A percentile compares a stretch with the other conserved stretches of the same genome.
Conservation (phyloP, 2,797 vertebrate species). For the Margarornis squamiger region DNA sequence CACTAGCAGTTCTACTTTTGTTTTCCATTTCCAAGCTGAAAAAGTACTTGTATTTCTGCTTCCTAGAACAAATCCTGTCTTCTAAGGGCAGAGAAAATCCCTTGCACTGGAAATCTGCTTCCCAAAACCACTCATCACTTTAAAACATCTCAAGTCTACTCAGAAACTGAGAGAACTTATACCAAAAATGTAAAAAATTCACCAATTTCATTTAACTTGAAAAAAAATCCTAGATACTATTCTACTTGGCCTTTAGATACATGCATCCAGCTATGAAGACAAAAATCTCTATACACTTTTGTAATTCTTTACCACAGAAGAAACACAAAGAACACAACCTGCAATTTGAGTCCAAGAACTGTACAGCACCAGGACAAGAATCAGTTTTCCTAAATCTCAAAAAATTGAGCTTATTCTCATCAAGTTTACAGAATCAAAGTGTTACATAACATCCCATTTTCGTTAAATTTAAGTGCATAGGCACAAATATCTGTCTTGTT, state of each 20-base stretch:
- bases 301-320: not conserved
- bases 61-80: not conserved
- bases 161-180: not conserved
- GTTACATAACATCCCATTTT: not conserved
- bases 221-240: not conserved
- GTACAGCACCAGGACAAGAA: not conserved
- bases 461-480: not conserved
- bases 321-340: not conserved
- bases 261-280: not conserved
- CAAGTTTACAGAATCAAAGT: not conserved
- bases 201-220: not conserved
- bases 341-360: not conserved
- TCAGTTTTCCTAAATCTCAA: not conserved
- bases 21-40: not conserved
- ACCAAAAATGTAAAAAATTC: not conserved
- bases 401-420: not conserved
- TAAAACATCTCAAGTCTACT: not conserved
- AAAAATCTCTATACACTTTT: not conserved
- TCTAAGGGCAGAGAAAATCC: not conserved
- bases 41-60: not conserved
- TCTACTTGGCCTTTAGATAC: not conserved
- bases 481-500: not conserved
- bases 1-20: not conserved
- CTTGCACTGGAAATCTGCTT: not conserved
- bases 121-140: not conserved